Evolutionary conservation across 1,140 invertebrate species (phyloP), one percentile per base, ranked within the genome.

Genomic region (Manduca sexta): DNA sequence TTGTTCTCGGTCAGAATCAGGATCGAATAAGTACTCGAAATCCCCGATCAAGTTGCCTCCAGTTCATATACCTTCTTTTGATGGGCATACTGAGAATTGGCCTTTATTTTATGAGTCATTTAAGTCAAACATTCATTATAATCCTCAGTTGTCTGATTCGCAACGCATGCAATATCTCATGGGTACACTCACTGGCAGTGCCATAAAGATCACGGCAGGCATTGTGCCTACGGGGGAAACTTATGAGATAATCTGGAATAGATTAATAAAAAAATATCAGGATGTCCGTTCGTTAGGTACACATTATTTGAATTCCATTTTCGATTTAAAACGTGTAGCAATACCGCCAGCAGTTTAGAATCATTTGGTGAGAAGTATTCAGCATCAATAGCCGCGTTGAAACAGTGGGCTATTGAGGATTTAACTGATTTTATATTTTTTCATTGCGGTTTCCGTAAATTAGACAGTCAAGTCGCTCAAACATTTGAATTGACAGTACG

Each of bases 291-390:
- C 37, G 3, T 39, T 39, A 16, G 37, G 37, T 39, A 39, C 37
- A 8, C 14, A 39, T 39, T 39, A 39, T 11, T 39, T 39, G 16
- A 39, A 16, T 39, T 15, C 13, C 3, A 17, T 39, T 16, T 15
- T 39, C 16, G 37, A 39, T 39, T 15, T 39, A 16, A 39, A 16
- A 39, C 0, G 4, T 39, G 14, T 11, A 14, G 3, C 13, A 12
- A 39, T 10, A 39, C 5, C 2, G 37, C 37, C 16, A 16, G 10
- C 16, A 39, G 37, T 16, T 15, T 39, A 7, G 37, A 39, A 0
- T 39, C 16, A 13, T 39, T 39, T 39, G 8, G 13, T 39, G 49
- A 51, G 38, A n/a, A 51, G 39, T 51, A 51, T 12, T 43, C 49
- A 5, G 18, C 49, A 12, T 51, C 49, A 13, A 26, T 51, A 35